These are phyloP conservation scores for Liolophura sinensis DNA, from an alignment of 1,140 invertebrate species.

Conservation along the genomic window DNA sequence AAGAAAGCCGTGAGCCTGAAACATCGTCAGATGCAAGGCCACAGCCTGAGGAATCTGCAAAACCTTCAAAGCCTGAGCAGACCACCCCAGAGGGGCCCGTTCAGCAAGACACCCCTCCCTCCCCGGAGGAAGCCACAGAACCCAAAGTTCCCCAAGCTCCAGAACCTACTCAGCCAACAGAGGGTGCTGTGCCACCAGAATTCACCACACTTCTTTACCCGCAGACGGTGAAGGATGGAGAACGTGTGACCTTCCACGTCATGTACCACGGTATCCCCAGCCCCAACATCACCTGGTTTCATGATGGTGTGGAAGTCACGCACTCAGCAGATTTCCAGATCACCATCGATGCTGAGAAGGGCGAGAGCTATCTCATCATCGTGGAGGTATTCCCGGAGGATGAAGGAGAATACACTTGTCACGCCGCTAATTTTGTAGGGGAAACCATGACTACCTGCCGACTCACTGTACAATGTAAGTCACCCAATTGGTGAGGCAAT, in stretches of 20 bases:
- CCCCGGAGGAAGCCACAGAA: slow-evolving; percentile 15
- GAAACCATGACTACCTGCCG: slow-evolving; percentile 66
- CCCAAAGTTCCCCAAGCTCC: slow-evolving; percentile 1
- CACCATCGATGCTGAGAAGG: slow-evolving; percentile 39
- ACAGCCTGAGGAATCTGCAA: slow-evolving; percentile 11
- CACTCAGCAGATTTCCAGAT: slow-evolving; percentile 51
- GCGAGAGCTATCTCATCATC: slow-evolving; percentile 49
- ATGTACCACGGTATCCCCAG: slow-evolving; percentile 41
- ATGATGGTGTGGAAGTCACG: slow-evolving; percentile 47
- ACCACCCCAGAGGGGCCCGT: neutral
- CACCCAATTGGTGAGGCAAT: neutral
- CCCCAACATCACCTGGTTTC: slow-evolving; percentile 56
- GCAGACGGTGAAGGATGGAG: slow-evolving; percentile 44
- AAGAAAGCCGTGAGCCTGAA: slow-evolving; percentile 14
- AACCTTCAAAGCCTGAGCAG: neutral
- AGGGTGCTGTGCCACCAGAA: slow-evolving; percentile 31
- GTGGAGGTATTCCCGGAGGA: slow-evolving; percentile 66
- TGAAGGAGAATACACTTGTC: slow-evolving; percentile 88
- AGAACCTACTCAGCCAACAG: neutral
- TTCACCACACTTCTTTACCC: slow-evolving; percentile 51
- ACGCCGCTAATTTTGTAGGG: slow-evolving; percentile 86
- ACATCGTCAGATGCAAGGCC: neutral
- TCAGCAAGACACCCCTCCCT: slow-evolving; percentile 10
- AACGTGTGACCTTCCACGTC: slow-evolving; percentile 44
- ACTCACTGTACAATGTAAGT: slow-evolving; percentile 50